These are phyloP conservation scores for Monopterus albus DNA, from an alignment of 2,113 vertebrate genomes.

Conservation along the genomic window DNA sequence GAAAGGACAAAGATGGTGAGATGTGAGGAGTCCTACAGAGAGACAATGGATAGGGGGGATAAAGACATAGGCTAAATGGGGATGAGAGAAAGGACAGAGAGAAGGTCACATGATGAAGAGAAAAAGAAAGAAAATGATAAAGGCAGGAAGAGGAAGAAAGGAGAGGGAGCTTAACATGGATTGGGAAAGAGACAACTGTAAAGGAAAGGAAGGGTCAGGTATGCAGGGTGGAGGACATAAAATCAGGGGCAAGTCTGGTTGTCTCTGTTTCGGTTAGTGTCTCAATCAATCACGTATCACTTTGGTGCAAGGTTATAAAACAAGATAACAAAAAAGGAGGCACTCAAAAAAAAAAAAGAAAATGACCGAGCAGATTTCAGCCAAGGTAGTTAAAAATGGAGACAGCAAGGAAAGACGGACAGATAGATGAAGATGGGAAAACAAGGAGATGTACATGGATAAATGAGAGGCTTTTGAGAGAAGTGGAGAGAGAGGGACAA, in stretches of 20 bases:
- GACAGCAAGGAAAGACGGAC: neutral
- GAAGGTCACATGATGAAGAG: neutral
- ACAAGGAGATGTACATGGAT: constrained; percentile 27
- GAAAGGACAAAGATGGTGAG: neutral
- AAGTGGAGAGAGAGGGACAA: neutral
- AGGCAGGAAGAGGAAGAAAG: neutral
- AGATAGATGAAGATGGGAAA: constrained; percentile 25
- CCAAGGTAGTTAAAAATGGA: constrained; percentile 10
- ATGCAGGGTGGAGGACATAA: constrained; percentile 3
- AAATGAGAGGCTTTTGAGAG: constrained; percentile 9
- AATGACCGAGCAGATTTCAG: constrained; percentile 44
- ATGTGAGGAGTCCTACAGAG: constrained; percentile 19
- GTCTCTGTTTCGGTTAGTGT: neutral
- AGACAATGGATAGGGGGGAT: neutral
- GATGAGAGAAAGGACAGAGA: neutral
- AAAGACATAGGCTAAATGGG: neutral
- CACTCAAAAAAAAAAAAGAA: neutral
- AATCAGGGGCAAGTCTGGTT: constrained; percentile 2
- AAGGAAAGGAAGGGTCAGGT: neutral
- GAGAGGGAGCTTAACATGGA: neutral
- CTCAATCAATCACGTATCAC: constrained; percentile 14
- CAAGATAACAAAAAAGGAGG: constrained; percentile 15
- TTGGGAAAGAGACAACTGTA: neutral
- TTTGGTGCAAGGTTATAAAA: constrained; percentile 25
- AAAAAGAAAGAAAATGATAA: neutral